phyloP scores from a whole-genome alignment of 2,797 vertebrate species.

The Lepilemur ruficaudatus region DNA sequence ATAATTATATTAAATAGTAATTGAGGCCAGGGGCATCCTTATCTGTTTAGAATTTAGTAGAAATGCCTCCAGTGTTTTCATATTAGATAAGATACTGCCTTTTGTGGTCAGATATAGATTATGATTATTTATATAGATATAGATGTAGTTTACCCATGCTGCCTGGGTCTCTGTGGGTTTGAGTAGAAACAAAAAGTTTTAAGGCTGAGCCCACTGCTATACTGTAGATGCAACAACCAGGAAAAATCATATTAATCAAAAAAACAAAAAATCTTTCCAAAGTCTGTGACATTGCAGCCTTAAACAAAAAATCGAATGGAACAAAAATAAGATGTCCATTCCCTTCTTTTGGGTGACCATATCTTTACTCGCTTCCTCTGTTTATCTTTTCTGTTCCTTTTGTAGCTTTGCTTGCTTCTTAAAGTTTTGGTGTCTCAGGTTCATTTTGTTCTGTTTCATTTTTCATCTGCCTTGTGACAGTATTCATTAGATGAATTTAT shows the following conservation, averaged over 20 bases:
- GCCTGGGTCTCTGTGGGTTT: not conserved
- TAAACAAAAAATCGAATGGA: not conserved
- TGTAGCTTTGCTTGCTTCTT: not conserved
- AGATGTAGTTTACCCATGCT: not conserved
- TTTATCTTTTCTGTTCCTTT: not conserved
- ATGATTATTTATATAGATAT: not conserved
- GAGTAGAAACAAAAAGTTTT: not conserved
- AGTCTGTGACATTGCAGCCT: not conserved
- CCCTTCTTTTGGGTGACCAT: not conserved
- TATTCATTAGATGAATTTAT: not conserved
- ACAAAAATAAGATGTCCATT: not conserved
- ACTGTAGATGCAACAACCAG: not conserved
- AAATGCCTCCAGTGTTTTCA: not conserved
- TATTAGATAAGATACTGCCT: not conserved
- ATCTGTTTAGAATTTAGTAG: not conserved
- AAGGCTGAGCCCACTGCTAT: not conserved
- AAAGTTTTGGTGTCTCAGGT: not conserved
- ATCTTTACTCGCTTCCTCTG: not conserved
- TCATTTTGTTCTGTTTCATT: not conserved
- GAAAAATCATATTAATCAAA: not conserved
- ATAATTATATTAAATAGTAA: not conserved
- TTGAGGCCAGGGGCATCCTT: not conserved
- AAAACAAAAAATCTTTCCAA: not conserved
- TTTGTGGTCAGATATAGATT: not conserved
- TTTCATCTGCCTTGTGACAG: not conserved